Percentiles rank a stretch among this genome's conserved stretches.
Conservation (phyloP, 2,113 vertebrate species). For the Neolamprologus fasciatus region DNA sequence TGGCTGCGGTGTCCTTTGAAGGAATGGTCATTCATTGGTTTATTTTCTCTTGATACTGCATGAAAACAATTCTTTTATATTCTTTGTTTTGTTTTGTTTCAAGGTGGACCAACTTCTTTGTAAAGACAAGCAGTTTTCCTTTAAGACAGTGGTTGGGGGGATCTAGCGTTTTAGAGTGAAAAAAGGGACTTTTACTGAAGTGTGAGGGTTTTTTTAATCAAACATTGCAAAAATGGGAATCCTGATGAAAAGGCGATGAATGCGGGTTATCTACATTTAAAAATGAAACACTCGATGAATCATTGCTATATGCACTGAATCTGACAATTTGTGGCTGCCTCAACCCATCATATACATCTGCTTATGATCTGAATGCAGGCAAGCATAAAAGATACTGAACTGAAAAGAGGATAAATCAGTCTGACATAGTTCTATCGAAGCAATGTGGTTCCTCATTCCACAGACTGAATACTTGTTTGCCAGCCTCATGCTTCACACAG, state of each 20-base stretch:
- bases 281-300: background rate
- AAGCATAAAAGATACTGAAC: background rate
- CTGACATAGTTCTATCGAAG: background rate
- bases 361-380: background rate
- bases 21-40: background rate
- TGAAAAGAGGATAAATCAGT: background rate
- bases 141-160: background rate
- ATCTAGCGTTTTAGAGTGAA: background rate
- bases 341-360: background rate
- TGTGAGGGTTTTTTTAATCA: rapidly evolving
- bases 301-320: background rate
- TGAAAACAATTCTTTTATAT: background rate
- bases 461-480: background rate
- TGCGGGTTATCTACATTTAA: background rate
- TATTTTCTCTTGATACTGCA: background rate
- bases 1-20: background rate
- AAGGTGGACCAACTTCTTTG: background rate
- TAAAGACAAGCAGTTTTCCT: background rate
- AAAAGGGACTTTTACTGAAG: background rate
- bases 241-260: background rate
- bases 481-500: background rate
- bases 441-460: background rate
- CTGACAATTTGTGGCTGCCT: background rate
- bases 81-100: background rate
- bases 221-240: background rate